These are phyloP conservation scores for Oncopeltus fasciatus DNA, from an alignment of 1,140 invertebrate species.

Conservation along the genomic window DNA sequence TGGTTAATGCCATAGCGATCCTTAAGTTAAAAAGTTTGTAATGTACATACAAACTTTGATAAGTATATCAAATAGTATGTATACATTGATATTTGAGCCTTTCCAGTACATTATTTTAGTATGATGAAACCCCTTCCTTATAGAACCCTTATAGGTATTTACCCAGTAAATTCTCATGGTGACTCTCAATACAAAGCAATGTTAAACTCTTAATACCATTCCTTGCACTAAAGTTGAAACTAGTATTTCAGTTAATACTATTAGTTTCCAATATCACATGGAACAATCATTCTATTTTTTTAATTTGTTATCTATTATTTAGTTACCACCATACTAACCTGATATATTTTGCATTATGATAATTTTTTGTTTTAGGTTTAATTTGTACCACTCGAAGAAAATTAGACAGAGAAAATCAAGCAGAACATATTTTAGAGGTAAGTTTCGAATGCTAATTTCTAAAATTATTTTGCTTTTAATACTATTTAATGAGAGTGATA, in stretches of 20 bases:
- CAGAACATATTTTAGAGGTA: slow-evolving; percentile 73
- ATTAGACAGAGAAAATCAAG: slow-evolving; percentile 70
- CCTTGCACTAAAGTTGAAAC: background rate
- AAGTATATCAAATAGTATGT: background rate
- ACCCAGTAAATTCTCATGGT: too few relatives aligned
- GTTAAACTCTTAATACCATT: too few relatives aligned
- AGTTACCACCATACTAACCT: background rate
- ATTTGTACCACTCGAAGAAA: slow-evolving; percentile 66
- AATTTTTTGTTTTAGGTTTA: slow-evolving; percentile 38
- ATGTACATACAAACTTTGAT: background rate
- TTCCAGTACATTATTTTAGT: background rate
- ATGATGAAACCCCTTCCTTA: background rate
- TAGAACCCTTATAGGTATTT: background rate
- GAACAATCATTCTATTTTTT: too few relatives aligned
- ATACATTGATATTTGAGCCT: background rate
- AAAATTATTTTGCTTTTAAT: too few relatives aligned
- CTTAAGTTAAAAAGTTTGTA: background rate
- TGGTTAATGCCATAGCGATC: background rate
- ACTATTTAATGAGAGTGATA: too few relatives aligned
- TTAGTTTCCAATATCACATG: background rate
- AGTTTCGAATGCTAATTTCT: too few relatives aligned
- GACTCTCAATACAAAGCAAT: too few relatives aligned
- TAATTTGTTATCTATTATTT: too few relatives aligned
- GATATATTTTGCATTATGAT: slow-evolving; percentile 24
- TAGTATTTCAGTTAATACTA: background rate